phyloP scores from a whole-genome alignment of 2,888 invertebrate species.

The Plagiodera versicolora region DNA sequence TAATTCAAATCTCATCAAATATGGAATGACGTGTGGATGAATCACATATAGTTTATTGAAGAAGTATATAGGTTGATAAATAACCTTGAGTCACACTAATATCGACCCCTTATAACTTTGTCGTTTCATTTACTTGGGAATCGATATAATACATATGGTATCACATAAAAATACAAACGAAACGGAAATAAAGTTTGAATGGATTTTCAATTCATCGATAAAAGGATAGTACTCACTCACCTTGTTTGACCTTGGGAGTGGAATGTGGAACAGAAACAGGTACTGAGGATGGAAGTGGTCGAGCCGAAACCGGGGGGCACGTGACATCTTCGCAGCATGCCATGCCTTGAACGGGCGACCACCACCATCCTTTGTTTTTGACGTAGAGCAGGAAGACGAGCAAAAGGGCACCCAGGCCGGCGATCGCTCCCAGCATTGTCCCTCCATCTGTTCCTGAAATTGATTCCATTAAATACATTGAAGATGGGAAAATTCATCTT shows the following conservation, averaged over 20 bases:
- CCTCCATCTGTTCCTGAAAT: slow-evolving; percentile 74
- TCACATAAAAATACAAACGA: too few species aligned
- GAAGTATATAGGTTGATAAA: not conserved
- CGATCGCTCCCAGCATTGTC: slow-evolving; percentile 81
- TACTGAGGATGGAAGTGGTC: slow-evolving; percentile 54
- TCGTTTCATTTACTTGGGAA: not conserved
- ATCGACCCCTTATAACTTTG: not conserved
- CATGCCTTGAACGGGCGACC: slow-evolving; percentile 65
- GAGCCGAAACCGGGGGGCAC: slow-evolving; percentile 51
- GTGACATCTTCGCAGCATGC: slow-evolving; percentile 64
- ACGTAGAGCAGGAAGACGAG: slow-evolving; percentile 85
- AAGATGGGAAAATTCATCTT: too few species aligned
- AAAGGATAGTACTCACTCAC: too few species aligned
- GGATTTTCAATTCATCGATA: too few species aligned
- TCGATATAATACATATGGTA: not conserved
- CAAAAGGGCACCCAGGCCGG: slow-evolving; percentile 79
- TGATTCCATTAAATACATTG: not conserved
- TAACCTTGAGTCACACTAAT: slow-evolving; percentile 9
- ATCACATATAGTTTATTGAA: slow-evolving; percentile 5
- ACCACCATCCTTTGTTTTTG: slow-evolving; percentile 75
- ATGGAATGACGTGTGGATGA: too few species aligned
- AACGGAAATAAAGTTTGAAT: too few species aligned
- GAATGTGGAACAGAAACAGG: slow-evolving; percentile 40
- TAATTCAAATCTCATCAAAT: too few species aligned
- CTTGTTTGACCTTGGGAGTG: slow-evolving; percentile 49